These are phyloP conservation scores for Alligator mississippiensis DNA, from an alignment of 2,113 vertebrate species.

Conservation along the genomic window DNA sequence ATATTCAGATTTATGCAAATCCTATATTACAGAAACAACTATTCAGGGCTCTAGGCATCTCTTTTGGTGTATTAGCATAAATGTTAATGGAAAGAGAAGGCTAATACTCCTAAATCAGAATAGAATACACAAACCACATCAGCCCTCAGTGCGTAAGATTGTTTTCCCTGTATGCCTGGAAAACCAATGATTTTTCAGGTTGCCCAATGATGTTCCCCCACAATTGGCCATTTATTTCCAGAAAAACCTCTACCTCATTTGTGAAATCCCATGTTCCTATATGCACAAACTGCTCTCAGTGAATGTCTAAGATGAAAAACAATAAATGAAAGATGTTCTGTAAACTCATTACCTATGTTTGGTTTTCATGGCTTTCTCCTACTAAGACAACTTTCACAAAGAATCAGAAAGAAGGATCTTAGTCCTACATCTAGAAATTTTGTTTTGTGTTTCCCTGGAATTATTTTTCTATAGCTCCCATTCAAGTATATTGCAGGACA, in stretches of 20 bases:
- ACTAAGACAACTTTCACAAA: no score
- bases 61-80: not conserved
- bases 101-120: not conserved
- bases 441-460: no score
- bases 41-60: not conserved
- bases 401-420: no score
- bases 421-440: no score
- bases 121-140: not conserved
- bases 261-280: no score
- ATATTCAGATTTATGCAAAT: not conserved
- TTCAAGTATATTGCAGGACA: no score
- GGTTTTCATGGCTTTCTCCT: not conserved
- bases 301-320: not conserved
- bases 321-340: not conserved
- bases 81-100: not conserved
- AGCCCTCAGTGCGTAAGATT: not conserved
- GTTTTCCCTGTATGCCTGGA: not conserved
- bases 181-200: not conserved
- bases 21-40: not conserved
- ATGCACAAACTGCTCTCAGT: accelerated
- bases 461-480: no score
- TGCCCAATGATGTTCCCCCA: not conserved
- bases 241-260: not conserved
- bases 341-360: not conserved
- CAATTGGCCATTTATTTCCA: not conserved